Conservation (phyloP, 2,888 invertebrate species). For the Pomacea canaliculata region DNA sequence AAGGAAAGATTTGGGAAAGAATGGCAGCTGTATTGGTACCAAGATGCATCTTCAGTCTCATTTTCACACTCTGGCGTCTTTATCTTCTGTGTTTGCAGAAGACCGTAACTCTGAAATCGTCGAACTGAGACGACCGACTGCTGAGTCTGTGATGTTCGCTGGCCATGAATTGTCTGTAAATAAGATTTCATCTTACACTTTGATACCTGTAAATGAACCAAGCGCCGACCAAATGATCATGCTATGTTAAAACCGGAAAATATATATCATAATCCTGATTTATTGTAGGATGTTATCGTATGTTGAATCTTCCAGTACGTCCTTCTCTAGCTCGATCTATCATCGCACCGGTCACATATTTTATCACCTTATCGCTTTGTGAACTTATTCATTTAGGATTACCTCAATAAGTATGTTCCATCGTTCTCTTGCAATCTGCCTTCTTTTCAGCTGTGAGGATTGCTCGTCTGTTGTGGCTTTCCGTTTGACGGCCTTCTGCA, state of each 20-base stretch:
- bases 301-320: too few relatives aligned
- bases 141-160: constrained; percentile 41
- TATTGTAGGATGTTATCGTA: too few relatives aligned
- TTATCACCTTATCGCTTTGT: too few relatives aligned
- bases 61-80: neutral
- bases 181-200: too few relatives aligned
- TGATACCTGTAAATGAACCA: too few relatives aligned
- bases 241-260: too few relatives aligned
- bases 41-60: constrained; percentile 37
- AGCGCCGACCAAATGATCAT: too few relatives aligned
- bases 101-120: constrained; percentile 52
- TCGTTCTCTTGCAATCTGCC: constrained; percentile 35
- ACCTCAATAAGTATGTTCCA: constrained; percentile 43
- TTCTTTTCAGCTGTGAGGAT: constrained; percentile 18
- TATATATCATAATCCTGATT: too few relatives aligned
- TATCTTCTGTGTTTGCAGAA: constrained; percentile 40
- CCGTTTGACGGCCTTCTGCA: neutral
- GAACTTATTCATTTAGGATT: neutral
- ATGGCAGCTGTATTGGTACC: constrained; percentile 48
- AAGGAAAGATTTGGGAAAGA: constrained; percentile 42
- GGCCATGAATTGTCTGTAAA: constrained; percentile 44
- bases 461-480: neutral
- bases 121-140: constrained; percentile 49
- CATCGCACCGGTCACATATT: too few relatives aligned
- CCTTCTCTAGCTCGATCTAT: too few relatives aligned